phyloP scores from a whole-genome alignment of 2,888 invertebrate species.

The Chromoteleia sp. region DNA sequence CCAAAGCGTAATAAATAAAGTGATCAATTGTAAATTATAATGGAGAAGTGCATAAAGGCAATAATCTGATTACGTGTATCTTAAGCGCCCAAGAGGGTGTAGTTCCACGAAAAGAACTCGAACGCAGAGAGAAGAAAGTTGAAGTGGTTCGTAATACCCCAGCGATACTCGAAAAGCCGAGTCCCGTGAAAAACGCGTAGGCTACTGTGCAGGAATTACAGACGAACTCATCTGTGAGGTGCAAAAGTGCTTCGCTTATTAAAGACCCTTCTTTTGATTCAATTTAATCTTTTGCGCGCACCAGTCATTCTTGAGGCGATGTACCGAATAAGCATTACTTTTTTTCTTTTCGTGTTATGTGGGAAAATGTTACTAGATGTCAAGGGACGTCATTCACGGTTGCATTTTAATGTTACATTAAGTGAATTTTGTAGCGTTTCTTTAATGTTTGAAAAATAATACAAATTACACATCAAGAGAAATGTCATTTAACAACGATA shows the following conservation, averaged over 20 bases:
- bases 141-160: conserved; percentile 73
- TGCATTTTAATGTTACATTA: too few relatives aligned
- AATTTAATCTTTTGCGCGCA: conserved; percentile 71
- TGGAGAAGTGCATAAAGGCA: conserved; percentile 64
- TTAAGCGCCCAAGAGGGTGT: conserved; percentile 83
- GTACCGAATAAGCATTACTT: conserved; percentile 44
- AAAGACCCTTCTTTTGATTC: conserved; percentile 71
- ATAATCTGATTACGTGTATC: conserved; percentile 79
- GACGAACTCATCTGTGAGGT: conserved; percentile 72
- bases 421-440: too few relatives aligned
- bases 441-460: too few relatives aligned
- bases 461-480: too few relatives aligned
- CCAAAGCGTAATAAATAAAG: conserved; percentile 27
- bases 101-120: conserved; percentile 72
- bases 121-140: conserved; percentile 67
- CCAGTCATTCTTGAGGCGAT: conserved; percentile 41
- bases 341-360: conserved; percentile 15
- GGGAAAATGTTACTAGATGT: conserved; percentile 19
- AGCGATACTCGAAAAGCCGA: conserved; percentile 76
- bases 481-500: too few relatives aligned
- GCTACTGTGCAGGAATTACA: conserved; percentile 53
- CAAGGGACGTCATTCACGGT: not conserved
- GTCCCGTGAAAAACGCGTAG: conserved; percentile 75
- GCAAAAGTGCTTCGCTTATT: conserved; percentile 78
- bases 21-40: conserved; percentile 38